Conservation (phyloP, 2,113 vertebrate species). For the Pandion haliaetus region DNA sequence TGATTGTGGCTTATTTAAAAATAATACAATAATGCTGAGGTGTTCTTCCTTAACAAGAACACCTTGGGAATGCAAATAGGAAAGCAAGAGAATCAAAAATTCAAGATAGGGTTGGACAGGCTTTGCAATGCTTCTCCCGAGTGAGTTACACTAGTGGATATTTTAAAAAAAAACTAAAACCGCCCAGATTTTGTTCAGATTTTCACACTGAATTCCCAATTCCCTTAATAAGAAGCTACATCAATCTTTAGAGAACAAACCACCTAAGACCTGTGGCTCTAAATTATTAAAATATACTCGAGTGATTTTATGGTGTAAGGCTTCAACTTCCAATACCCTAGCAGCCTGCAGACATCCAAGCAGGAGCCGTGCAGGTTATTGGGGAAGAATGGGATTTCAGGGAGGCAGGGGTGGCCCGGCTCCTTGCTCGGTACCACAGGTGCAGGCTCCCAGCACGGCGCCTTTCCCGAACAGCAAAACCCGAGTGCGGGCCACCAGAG, state of each 20-base stretch:
- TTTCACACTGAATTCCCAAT: slow-evolving; percentile 27
- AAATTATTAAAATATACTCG: slow-evolving; percentile 48
- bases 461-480: not conserved
- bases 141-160: not conserved
- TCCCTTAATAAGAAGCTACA: slow-evolving; percentile 60
- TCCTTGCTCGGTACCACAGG: accelerated
- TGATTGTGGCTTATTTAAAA: slow-evolving; percentile 35
- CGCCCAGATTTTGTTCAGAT: slow-evolving; percentile 18
- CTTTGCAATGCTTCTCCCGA: slow-evolving; percentile 37
- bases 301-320: not conserved
- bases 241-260: slow-evolving; percentile 55
- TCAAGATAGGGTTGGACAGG: not conserved
- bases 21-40: slow-evolving; percentile 13
- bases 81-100: slow-evolving; percentile 24
- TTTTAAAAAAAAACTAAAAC: not conserved
- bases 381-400: not conserved
- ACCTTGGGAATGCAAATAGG: not conserved
- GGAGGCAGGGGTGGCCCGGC: not conserved
- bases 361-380: not conserved
- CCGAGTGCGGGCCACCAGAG: accelerated
- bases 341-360: not conserved
- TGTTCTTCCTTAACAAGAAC: slow-evolving; percentile 44
- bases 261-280: slow-evolving; percentile 18
- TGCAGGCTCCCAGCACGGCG: accelerated
- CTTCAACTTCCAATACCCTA: not conserved